These are phyloP conservation scores for Oryzias melastigma DNA, from an alignment of 2,113 vertebrate genomes.

Conservation along the genomic window DNA sequence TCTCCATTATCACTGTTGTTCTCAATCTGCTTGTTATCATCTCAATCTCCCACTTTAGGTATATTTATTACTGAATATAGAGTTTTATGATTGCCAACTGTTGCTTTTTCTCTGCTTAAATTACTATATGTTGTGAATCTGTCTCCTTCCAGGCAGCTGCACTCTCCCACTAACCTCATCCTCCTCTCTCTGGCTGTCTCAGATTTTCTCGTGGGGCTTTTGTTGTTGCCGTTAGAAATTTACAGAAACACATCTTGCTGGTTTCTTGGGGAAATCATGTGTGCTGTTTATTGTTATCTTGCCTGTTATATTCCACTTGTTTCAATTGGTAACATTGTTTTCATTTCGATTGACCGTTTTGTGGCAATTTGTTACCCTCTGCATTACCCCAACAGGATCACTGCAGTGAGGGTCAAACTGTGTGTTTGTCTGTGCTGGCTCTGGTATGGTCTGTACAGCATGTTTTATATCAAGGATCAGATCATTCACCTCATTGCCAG, in stretches of 20 bases:
- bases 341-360: conserved; percentile 2
- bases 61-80: neutral
- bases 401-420: neutral
- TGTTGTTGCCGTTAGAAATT: conserved; percentile 80
- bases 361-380: conserved; percentile 9
- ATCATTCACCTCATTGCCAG: neutral
- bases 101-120: neutral
- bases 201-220: conserved; percentile 52
- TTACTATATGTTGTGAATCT: neutral
- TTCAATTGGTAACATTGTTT: conserved; percentile 2
- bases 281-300: neutral
- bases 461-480: neutral
- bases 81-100: neutral
- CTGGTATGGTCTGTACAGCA: neutral
- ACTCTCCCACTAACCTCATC: conserved; percentile 58
- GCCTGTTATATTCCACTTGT: neutral
- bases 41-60: conserved; percentile 31
- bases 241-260: conserved; percentile 41
- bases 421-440: conserved; percentile 1
- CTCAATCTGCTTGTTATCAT: conserved; percentile 37
- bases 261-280: conserved; percentile 35
- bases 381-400: conserved; percentile 6
- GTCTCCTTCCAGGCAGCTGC: conserved; percentile 54
- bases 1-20: conserved; percentile 6
- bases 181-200: conserved; percentile 59